phyloP scores from a whole-genome alignment of 2,888 invertebrate genomes.

The Luffia ferchaultella region DNA sequence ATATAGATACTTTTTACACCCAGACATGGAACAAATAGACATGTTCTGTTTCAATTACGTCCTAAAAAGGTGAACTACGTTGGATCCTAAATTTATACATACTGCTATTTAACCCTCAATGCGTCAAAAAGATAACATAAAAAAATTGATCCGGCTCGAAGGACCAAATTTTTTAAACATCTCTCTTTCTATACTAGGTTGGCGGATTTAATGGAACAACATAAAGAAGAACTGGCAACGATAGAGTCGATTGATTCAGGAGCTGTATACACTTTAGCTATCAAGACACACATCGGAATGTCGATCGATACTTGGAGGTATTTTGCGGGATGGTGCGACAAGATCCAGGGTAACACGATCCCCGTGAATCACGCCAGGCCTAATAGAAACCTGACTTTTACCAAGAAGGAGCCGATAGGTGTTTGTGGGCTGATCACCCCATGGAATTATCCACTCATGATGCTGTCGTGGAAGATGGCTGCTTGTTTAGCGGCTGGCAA shows the following conservation, averaged over 20 bases:
- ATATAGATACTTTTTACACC: too few species aligned
- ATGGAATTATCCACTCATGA: slow-evolving; percentile 99
- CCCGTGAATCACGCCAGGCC: slow-evolving; percentile 93
- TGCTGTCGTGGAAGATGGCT: slow-evolving; percentile 99
- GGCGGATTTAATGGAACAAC: slow-evolving; percentile 94
- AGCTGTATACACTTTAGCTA: slow-evolving; percentile 94
- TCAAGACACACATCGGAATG: slow-evolving; percentile 98
- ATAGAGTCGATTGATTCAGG: slow-evolving; percentile 94
- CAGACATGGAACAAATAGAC: too few species aligned
- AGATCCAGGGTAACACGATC: slow-evolving; percentile 90
- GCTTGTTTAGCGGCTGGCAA: slow-evolving; percentile 97
- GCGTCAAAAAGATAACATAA: background rate
- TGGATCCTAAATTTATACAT: too few species aligned
- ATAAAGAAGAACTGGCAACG: slow-evolving; percentile 94
- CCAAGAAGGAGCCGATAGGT: slow-evolving; percentile 90
- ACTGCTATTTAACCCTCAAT: too few species aligned
- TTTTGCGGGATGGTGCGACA: slow-evolving; percentile 97
- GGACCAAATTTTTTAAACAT: background rate
- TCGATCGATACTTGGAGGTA: slow-evolving; percentile 97
- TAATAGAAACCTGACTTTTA: slow-evolving; percentile 82
- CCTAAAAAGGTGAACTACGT: too few species aligned
- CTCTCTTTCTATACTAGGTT: slow-evolving; percentile 66
- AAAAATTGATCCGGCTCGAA: slow-evolving; percentile 1
- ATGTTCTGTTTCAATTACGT: too few species aligned
- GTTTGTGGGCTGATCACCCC: slow-evolving; percentile 94